A percentile compares a stretch with the other conserved stretches of the same genome.
Conservation (phyloP, 1,140 invertebrate species). For the Tyrophagus putrescentiae region DNA sequence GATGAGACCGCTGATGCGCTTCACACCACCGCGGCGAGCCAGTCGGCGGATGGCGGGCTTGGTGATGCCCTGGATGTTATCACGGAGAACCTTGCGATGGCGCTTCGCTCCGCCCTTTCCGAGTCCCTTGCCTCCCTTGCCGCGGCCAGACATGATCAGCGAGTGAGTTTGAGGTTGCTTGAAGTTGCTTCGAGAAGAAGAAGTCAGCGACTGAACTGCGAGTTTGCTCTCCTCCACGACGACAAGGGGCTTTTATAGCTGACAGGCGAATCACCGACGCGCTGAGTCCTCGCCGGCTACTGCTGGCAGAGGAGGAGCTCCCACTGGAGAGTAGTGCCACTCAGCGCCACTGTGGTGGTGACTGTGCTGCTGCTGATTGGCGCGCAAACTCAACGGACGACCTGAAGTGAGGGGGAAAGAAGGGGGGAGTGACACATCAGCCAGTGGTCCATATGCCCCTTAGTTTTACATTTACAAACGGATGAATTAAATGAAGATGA, state of each 20-base stretch:
- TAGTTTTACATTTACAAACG: no score
- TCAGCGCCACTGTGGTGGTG: no score
- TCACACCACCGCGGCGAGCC: conserved; percentile 56
- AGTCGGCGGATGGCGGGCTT: conserved; percentile 49
- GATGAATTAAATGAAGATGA: no score
- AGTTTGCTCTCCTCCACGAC: no score
- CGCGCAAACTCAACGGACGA: no score
- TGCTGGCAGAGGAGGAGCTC: background rate
- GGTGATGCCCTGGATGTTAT: conserved; percentile 59
- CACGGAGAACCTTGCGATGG: conserved; percentile 40
- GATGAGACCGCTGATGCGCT: conserved; percentile 54
- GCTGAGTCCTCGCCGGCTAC: background rate
- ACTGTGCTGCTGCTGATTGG: no score
- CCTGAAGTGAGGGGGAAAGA: no score
- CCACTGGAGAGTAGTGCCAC: no score
- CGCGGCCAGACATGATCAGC: conserved; percentile 33
- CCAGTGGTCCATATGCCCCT: no score
- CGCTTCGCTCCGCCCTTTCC: conserved; percentile 35
- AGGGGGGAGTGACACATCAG: no score
- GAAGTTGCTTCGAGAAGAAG: background rate
- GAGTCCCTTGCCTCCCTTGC: conserved; percentile 35
- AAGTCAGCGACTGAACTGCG: background rate
- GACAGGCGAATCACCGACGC: no score
- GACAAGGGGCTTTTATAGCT: no score
- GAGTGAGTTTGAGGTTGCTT: background rate